Percentiles rank a stretch among this genome's conserved stretches.
These are phyloP conservation scores for Xiphophorus birchmanni DNA, from an alignment of 2,797 vertebrate species.

Conservation along the genomic window DNA sequence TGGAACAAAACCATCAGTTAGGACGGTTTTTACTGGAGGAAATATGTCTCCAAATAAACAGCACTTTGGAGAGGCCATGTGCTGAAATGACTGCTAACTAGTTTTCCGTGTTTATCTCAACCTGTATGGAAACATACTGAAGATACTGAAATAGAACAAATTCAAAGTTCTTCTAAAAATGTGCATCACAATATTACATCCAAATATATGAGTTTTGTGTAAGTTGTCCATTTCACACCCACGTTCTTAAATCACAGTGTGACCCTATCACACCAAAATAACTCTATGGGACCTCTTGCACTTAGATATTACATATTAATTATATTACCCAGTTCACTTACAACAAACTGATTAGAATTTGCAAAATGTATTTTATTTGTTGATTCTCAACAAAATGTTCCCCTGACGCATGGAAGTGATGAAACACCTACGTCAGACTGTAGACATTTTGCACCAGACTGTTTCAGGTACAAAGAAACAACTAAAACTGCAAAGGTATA, in stretches of 20 bases:
- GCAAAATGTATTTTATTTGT: not conserved
- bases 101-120: constrained; percentile 7
- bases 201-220: constrained; percentile 4
- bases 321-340: not conserved
- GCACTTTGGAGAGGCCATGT: not conserved
- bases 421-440: not conserved
- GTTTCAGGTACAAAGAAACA: constrained; percentile 1
- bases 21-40: constrained; percentile 42
- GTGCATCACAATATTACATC: constrained; percentile 14
- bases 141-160: not conserved
- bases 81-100: constrained; percentile 15
- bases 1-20: constrained; percentile 65
- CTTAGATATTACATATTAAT: not conserved
- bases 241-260: not conserved
- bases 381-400: not conserved
- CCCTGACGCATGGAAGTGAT: not conserved
- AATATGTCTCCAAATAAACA: constrained; percentile 45
- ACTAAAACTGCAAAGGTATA: not conserved
- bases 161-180: not conserved
- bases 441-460: not conserved
- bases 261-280: not conserved
- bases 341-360: not conserved
- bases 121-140: not conserved
- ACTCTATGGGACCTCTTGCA: not conserved
- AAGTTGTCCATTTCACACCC: not conserved